A percentile compares a stretch with the other conserved stretches of the same genome.
Conservation (phyloP, 2,888 invertebrate species). For the Gryllus longicercus region DNA sequence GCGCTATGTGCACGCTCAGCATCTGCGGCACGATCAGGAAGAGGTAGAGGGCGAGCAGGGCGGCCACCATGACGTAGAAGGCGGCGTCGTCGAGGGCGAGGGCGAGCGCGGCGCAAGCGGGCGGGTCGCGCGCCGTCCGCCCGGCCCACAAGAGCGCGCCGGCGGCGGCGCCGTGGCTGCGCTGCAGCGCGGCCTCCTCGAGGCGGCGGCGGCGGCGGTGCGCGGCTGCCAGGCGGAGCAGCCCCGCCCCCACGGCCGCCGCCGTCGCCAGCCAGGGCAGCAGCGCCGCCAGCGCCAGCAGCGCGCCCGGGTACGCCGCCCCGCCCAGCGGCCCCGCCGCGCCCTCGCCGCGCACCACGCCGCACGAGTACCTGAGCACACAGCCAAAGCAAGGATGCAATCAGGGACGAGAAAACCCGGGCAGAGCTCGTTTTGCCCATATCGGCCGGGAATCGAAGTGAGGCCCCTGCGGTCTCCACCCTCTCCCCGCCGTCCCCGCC, state of each 20-base stretch:
- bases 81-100: not conserved
- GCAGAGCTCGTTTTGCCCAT: too few species aligned
- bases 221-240: not conserved
- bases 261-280: not conserved
- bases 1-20: not conserved
- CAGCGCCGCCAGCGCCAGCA: not conserved
- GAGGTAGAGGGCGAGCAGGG: not conserved
- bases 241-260: not conserved
- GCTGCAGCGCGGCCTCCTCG: not conserved
- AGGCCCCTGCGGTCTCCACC: too few species aligned
- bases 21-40: not conserved
- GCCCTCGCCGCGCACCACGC: not conserved
- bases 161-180: not conserved
- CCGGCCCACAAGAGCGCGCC: not conserved
- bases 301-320: not conserved
- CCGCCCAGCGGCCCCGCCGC: not conserved
- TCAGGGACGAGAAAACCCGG: too few species aligned
- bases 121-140: not conserved
- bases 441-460: too few species aligned
- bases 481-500: too few species aligned
- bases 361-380: not conserved
- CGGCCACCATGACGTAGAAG: not conserved
- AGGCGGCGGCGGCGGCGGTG: not conserved
- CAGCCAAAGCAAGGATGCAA: too few species aligned
- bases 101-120: not conserved